Evolutionary conservation across 2,888 invertebrate genomes (phyloP), one percentile per base, ranked within the genome.

Genomic region (Nephrocerus scutellatus): DNA sequence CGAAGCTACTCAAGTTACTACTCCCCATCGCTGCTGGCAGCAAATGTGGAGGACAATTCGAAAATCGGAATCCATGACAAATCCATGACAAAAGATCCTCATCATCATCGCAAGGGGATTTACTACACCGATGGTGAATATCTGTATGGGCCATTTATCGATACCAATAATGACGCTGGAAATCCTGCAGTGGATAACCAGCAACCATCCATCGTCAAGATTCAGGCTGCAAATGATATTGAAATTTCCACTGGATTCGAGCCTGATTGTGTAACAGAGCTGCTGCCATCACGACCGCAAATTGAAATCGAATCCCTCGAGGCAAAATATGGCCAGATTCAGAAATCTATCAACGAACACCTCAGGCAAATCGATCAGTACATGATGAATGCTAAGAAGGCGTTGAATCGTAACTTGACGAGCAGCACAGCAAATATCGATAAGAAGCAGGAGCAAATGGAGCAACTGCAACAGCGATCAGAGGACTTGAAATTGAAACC

Each of bases 331-430:
- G 62, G 58, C 12, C 54, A 61, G 34, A 60, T 65, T 23, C 66
- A 66, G 44, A 59, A 67, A 49, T 67, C 66, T 32, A 66, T 66
- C 43, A 54, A 61, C 12, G 62, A 62, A 46, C 64, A 66, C 50
- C 55, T 67, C 36, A 54, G 54, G 43, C 66, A 65, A 47, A 67
- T 67, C 24, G 63, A 66, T 45, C 52, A 57, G 7, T 67, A 66
- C 34, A 66, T 66, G 63, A 58, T 56, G 47, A 63, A 59, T 41
- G 66, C 64, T 16, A 67, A 67, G 50, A 51, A 47, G 32, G 62
- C 66, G 19, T 39, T 66, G 36, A 57, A 57, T 45, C 54, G 59
- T 28, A 57, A 54, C 18, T 49, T 55, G 4, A 52, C 50, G 21
- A n/a, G n/a, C n/a, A n/a, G n/a, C n/a, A n/a, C n/a, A n/a, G n/a